Percentiles rank a stretch among this genome's conserved stretches.
Evolutionary conservation across 2,797 vertebrate genomes (phyloP).

Genomic region (Novumbra hubbsi): DNA sequence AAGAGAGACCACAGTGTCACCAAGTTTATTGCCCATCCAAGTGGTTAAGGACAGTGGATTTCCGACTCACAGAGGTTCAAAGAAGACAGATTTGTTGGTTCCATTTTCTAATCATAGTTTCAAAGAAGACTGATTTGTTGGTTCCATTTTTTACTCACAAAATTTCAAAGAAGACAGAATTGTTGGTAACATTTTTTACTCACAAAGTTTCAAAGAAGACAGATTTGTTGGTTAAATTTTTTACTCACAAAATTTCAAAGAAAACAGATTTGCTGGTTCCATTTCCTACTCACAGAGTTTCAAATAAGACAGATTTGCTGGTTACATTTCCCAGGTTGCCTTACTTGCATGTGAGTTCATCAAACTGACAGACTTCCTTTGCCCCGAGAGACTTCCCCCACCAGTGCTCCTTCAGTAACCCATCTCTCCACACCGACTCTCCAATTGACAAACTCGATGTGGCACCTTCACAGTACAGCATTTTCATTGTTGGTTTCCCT

Average conservation of each 20-base stretch:
- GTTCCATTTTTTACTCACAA: slow-evolving; percentile 27
- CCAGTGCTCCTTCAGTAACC: slow-evolving; percentile 55
- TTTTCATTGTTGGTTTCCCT: slow-evolving; percentile 33
- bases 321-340: slow-evolving; percentile 38
- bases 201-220: slow-evolving; percentile 23
- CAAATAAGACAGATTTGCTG: slow-evolving; percentile 29
- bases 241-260: slow-evolving; percentile 25
- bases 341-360: slow-evolving; percentile 65
- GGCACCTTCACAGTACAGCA: slow-evolving; percentile 62
- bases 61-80: neutral
- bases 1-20: slow-evolving; percentile 23
- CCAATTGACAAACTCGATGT: slow-evolving; percentile 69
- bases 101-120: slow-evolving; percentile 23
- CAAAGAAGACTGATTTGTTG: slow-evolving; percentile 29
- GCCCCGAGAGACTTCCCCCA: slow-evolving; percentile 57
- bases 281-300: slow-evolving; percentile 18
- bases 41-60: slow-evolving; percentile 17
- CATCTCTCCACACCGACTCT: slow-evolving; percentile 64
- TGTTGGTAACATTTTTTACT: slow-evolving; percentile 30
- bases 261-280: slow-evolving; percentile 27
- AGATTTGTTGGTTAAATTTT: slow-evolving; percentile 33
- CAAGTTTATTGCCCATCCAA: slow-evolving; percentile 17
- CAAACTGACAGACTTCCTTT: slow-evolving; percentile 76
- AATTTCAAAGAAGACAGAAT: slow-evolving; percentile 30
- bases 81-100: no score